Evolutionary conservation across 1,140 invertebrate species (phyloP).

Genomic region (Zaprionus lachaisei): DNA sequence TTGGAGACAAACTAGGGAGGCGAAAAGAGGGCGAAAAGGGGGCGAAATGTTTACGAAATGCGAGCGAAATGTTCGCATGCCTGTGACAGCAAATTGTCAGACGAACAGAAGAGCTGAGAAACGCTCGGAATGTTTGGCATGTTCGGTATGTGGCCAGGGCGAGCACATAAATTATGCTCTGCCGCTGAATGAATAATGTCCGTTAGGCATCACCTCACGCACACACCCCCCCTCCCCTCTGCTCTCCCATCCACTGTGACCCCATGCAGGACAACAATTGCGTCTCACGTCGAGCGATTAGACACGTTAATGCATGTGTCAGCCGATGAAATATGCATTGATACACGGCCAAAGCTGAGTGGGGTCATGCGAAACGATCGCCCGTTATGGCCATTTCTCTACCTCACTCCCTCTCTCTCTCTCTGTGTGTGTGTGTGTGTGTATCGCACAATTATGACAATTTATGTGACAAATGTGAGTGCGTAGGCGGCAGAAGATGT

Average conservation of each 20-base stretch:
- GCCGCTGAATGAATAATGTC: slow-evolving; percentile 71
- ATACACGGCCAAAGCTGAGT: slow-evolving; percentile 34
- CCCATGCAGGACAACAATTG: slow-evolving; percentile 34
- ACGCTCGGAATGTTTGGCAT: slow-evolving; percentile 32
- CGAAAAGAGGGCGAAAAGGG: not conserved
- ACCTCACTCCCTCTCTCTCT: not conserved
- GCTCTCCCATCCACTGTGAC: slow-evolving; percentile 13
- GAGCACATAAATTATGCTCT: slow-evolving; percentile 76
- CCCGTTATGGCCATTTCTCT: not conserved
- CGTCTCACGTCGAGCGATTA: slow-evolving; percentile 66
- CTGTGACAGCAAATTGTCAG: slow-evolving; percentile 72
- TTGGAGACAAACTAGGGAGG: not conserved
- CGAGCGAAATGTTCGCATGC: slow-evolving; percentile 45
- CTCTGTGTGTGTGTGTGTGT: not conserved
- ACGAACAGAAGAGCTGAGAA: slow-evolving; percentile 35
- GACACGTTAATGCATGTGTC: slow-evolving; percentile 80
- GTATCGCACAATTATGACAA: slow-evolving; percentile 70
- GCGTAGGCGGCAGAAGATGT: not conserved
- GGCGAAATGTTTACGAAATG: not conserved
- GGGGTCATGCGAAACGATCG: slow-evolving; percentile 11
- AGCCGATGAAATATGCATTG: slow-evolving; percentile 79
- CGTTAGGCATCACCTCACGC: slow-evolving; percentile 8
- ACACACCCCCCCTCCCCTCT: not conserved
- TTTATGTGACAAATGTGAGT: slow-evolving; percentile 69
- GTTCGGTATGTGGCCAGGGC: slow-evolving; percentile 54